Evolutionary conservation across 2,797 vertebrate genomes (phyloP).

Genomic region (Scleropages formosus): DNA sequence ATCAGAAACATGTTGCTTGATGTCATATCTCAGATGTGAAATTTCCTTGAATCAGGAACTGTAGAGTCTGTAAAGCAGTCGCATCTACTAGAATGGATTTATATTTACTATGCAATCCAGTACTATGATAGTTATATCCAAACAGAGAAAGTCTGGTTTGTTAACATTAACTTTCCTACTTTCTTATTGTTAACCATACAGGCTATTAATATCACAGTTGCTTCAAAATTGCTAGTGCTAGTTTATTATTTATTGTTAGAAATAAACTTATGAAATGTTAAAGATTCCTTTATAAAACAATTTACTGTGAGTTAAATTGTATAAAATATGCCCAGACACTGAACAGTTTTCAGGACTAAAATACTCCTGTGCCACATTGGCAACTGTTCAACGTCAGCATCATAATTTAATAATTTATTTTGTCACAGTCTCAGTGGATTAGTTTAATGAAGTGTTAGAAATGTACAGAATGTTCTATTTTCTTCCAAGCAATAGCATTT

Average conservation of each 20-base stretch:
- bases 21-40: too few species aligned
- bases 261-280: too few species aligned
- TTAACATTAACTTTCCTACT: not conserved
- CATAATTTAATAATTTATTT: too few species aligned
- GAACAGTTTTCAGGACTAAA: not conserved
- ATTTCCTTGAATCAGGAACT: too few species aligned
- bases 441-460: conserved; percentile 48
- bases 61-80: too few species aligned
- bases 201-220: not conserved
- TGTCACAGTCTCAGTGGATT: not conserved
- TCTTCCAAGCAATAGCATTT: too few species aligned
- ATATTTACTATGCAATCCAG: conserved; percentile 9
- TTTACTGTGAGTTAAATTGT: not conserved
- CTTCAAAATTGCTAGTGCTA: too few species aligned
- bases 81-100: too few species aligned
- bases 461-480: conserved; percentile 46
- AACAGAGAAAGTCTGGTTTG: not conserved
- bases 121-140: not conserved
- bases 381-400: too few species aligned
- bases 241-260: too few species aligned
- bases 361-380: too few species aligned
- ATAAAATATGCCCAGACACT: not conserved
- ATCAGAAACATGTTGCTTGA: conserved; percentile 29
- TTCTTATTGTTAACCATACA: not conserved
- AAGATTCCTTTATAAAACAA: too few species aligned